Evolutionary conservation across 2,888 invertebrate species (phyloP).

Genomic region (Cheilosia variabilis): DNA sequence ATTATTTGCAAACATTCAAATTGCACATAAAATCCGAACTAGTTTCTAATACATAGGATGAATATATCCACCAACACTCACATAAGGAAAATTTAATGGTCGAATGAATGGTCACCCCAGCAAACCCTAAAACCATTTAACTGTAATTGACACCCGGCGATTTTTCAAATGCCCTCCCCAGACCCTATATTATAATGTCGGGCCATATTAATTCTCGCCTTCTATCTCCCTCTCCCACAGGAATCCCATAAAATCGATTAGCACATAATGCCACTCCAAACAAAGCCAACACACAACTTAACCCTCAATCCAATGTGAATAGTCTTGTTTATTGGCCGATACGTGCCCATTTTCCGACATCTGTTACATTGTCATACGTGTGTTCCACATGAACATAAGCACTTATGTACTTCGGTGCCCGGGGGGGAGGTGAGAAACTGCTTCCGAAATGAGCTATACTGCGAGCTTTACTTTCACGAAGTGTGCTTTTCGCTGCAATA

Average conservation of each 20-base stretch:
- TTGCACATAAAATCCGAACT: no score
- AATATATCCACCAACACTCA: no score
- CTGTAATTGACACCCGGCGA: slow-evolving; percentile 34
- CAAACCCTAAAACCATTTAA: neutral
- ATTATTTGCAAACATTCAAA: no score
- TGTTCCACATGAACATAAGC: slow-evolving; percentile 52
- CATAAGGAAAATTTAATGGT: no score
- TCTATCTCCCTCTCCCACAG: neutral
- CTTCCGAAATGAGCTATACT: slow-evolving; percentile 48
- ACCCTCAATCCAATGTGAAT: slow-evolving; percentile 52
- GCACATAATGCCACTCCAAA: slow-evolving; percentile 74
- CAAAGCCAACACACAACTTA: slow-evolving; percentile 45
- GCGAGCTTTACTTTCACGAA: slow-evolving; percentile 65
- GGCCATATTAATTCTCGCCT: neutral
- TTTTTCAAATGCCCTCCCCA: slow-evolving; percentile 13
- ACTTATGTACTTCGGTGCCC: neutral
- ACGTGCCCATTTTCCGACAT: slow-evolving; percentile 66
- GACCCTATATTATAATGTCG: neutral
- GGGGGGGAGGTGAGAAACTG: slow-evolving; percentile 9
- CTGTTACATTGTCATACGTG: slow-evolving; percentile 71
- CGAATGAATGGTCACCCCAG: neutral
- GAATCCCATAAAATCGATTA: slow-evolving; percentile 67
- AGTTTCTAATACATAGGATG: no score
- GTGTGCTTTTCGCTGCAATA: slow-evolving; percentile 63
- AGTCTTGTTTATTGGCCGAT: slow-evolving; percentile 67